These are phyloP conservation scores for Todiramphus chloris DNA, from an alignment of 2,113 vertebrate species.

Conservation along the genomic window DNA sequence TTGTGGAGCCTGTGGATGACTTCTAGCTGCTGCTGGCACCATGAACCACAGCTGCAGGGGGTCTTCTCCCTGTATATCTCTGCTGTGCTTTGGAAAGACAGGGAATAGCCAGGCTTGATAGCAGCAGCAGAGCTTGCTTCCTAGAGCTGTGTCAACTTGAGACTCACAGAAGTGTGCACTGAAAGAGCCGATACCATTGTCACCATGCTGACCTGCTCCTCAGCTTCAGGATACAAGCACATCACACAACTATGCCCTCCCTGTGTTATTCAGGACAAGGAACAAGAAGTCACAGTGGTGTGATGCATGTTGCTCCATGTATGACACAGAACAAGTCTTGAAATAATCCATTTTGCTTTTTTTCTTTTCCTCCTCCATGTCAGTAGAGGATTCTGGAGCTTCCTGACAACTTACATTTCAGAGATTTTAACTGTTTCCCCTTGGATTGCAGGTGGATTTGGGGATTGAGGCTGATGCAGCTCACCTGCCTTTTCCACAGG, in stretches of 20 bases:
- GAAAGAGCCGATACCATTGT: not conserved
- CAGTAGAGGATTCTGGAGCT: not conserved
- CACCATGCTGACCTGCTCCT: not conserved
- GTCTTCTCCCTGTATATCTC: not conserved
- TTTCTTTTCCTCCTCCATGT: not conserved
- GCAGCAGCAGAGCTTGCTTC: not conserved
- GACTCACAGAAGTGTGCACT: not conserved
- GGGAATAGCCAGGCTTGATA: not conserved
- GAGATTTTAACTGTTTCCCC: fast-evolving
- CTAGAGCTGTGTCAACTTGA: not conserved
- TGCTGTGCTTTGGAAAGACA: not conserved
- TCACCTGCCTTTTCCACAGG: not conserved
- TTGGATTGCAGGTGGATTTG: not conserved
- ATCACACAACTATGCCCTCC: not conserved
- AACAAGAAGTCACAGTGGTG: not conserved
- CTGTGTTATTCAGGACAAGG: not conserved
- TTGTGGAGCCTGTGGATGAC: not conserved
- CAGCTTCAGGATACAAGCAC: not conserved
- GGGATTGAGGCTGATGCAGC: not conserved
- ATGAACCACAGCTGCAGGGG: not conserved
- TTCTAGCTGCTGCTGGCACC: not conserved
- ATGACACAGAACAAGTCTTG: not conserved
- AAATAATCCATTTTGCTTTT: not conserved
- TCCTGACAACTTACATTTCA: not conserved
- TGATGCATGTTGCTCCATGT: not conserved